Evolutionary conservation across 23 tunicate genomes (phyloP).

Genomic region (Halocynthia roretzi): DNA sequence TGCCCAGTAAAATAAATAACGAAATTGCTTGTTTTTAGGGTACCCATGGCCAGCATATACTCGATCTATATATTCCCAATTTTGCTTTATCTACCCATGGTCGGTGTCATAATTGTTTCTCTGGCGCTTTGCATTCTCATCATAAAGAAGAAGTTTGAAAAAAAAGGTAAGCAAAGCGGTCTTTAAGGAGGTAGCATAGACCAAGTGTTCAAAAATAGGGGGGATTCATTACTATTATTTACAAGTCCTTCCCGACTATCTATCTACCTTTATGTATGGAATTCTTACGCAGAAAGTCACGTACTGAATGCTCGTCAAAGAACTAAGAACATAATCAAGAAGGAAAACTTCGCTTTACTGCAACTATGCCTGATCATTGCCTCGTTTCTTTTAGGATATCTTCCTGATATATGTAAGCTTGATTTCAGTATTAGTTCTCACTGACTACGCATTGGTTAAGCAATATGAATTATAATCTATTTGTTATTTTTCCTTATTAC

Average conservation of each 20-base stretch:
- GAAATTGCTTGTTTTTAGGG: not conserved
- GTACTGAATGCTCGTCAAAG: not conserved
- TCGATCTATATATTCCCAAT: slow-evolving; percentile 8
- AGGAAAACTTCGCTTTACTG: slow-evolving; percentile 1
- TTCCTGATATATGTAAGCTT: slow-evolving; percentile 12
- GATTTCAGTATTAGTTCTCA: not conserved
- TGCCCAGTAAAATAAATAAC: too few species aligned
- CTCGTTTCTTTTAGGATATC: not conserved
- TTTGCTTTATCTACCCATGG: slow-evolving; percentile 1
- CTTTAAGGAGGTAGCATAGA: too few species aligned
- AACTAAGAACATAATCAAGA: not conserved
- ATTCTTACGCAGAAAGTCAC: not conserved
- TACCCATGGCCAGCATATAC: slow-evolving; percentile 8
- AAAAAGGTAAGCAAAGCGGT: not conserved
- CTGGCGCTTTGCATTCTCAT: not conserved
- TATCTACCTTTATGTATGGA: not conserved
- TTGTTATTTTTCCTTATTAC: not conserved
- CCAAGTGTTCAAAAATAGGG: too few species aligned
- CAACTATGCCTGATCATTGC: slow-evolving; percentile 1
- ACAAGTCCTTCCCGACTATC: not conserved
- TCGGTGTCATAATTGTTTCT: not conserved
- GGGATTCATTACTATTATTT: not conserved
- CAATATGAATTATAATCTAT: not conserved
- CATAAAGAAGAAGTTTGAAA: not conserved
- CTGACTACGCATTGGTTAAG: not conserved